phyloP scores from a whole-genome alignment of 2,888 invertebrate species.

The Siphlonurus alternatus region DNA sequence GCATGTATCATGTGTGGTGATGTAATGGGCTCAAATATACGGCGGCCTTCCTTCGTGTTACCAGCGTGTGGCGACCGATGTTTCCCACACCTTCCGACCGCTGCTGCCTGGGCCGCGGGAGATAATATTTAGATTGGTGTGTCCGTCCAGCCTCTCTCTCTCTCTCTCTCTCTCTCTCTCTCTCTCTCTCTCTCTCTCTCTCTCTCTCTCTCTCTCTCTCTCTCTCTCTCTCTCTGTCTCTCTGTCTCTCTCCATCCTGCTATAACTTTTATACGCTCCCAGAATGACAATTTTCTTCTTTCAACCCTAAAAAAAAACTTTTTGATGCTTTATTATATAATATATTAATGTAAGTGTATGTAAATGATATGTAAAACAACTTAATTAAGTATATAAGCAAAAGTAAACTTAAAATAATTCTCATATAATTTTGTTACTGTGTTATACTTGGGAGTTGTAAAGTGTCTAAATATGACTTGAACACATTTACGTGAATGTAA shows the following conservation, averaged over 20 bases:
- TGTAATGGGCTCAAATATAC: background rate
- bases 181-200: background rate
- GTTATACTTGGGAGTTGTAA: too few relatives aligned
- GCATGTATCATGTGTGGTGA: background rate
- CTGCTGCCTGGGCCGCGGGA: background rate
- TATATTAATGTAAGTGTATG: too few relatives aligned
- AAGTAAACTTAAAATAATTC: too few relatives aligned
- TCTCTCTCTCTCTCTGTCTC: background rate
- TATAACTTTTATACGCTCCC: background rate
- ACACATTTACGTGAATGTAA: too few relatives aligned
- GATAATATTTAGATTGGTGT: background rate
- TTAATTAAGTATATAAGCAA: too few relatives aligned
- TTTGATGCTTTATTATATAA: too few relatives aligned
- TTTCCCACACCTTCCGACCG: background rate
- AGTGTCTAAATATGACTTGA: too few relatives aligned
- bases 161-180: background rate
- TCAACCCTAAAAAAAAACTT: too few relatives aligned
- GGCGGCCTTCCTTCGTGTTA: background rate
- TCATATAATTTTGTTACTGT: too few relatives aligned
- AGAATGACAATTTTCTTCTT: background rate
- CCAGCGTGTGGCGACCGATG: too few relatives aligned
- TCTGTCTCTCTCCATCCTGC: background rate
- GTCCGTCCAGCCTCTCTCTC: background rate
- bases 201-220: background rate
- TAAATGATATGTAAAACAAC: too few relatives aligned